A percentile compares a stretch with the other conserved stretches of the same genome.
Conservation (phyloP, 2,797 vertebrate species). For the Lerista edwardsae region DNA sequence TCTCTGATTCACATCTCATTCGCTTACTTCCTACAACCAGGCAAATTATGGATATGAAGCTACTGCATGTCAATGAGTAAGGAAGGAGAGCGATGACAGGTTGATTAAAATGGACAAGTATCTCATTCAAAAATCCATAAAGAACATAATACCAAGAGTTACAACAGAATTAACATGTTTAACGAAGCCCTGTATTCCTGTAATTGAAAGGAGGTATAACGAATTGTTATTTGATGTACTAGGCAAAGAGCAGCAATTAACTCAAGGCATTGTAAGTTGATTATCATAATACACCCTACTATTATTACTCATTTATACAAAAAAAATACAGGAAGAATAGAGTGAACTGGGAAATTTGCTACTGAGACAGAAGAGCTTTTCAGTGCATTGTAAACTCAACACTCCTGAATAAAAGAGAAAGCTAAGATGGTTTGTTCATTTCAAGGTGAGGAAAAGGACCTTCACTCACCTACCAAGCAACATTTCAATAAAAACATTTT, state of each 20-base stretch:
- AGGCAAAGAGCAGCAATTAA: not conserved
- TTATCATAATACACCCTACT: not conserved
- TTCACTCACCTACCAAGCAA: not conserved
- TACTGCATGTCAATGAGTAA: not conserved
- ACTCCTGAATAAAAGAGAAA: conserved; percentile 16
- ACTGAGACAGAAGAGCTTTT: not conserved
- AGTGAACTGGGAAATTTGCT: conserved; percentile 10
- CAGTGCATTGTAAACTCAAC: conserved; percentile 1
- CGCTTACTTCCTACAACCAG: not conserved
- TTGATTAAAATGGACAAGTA: not conserved
- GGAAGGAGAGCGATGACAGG: not conserved
- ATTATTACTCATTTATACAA: not conserved
- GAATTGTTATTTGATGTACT: not conserved
- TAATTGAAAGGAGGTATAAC: not conserved
- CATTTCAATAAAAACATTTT: conserved; percentile 11
- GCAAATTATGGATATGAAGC: not conserved
- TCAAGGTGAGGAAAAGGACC: not conserved
- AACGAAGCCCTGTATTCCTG: not conserved
- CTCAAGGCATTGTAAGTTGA: not conserved
- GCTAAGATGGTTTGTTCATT: conserved; percentile 33
- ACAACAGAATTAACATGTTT: not conserved
- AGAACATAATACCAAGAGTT: not conserved
- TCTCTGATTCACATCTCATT: fast-evolving
- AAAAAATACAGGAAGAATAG: not conserved
- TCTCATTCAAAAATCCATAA: not conserved